phyloP scores from a whole-genome alignment of 1,140 invertebrate species.

The Aporrectodea caliginosa region DNA sequence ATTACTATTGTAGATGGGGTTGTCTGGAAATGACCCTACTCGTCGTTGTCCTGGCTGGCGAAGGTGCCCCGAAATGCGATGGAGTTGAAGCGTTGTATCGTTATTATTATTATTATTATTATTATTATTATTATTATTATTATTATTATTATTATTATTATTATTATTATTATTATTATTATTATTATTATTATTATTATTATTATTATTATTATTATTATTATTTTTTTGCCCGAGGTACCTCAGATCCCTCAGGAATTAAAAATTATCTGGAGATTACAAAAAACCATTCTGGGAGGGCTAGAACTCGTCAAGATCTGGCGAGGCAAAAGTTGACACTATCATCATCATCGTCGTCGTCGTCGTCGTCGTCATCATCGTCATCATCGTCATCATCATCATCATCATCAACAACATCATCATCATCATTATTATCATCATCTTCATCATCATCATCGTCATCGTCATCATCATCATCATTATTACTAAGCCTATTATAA shows the following conservation, averaged over 20 bases:
- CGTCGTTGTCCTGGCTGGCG: too few species aligned
- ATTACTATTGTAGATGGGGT: too few species aligned
- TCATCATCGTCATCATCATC: neutral
- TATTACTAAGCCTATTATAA: neutral
- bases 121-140: slow-evolving; percentile 23
- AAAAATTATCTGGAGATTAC: too few species aligned
- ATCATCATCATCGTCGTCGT: neutral
- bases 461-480: neutral
- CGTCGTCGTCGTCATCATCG: neutral
- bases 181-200: slow-evolving; percentile 19
- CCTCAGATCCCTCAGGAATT: too few species aligned
- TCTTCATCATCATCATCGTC: too few species aligned
- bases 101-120: slow-evolving; percentile 16
- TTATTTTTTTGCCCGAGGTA: neutral
- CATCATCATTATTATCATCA: slow-evolving; percentile 1
- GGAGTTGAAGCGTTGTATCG: neutral
- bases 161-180: neutral
- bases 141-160: slow-evolving; percentile 22
- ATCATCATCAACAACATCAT: neutral
- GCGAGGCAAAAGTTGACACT: slow-evolving; percentile 3
- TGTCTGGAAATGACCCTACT: too few species aligned
- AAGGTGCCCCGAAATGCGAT: too few species aligned
- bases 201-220: neutral
- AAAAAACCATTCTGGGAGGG: too few species aligned
- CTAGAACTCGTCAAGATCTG: too few species aligned